Evolutionary conservation across 1,140 invertebrate genomes (phyloP), one percentile per base, ranked within the genome.

Genomic region (Plodia interpunctella): DNA sequence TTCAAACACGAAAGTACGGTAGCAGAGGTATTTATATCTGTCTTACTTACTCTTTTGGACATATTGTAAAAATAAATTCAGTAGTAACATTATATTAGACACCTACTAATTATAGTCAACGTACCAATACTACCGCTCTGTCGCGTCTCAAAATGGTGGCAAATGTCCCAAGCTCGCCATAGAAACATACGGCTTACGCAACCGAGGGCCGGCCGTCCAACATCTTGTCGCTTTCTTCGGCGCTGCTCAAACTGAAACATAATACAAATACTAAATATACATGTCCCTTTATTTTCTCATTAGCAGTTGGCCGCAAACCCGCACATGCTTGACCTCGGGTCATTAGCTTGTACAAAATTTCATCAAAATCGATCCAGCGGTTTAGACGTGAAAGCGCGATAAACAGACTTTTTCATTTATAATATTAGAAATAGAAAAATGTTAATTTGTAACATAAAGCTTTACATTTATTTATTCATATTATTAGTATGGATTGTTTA

Each of bases 151-250:
- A 55, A 55, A 59, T 70, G 70, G 64, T 61, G 72, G 70, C 70
- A 72, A 44, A 66, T 76, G 51, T 68, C 63, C 72, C 75, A 70
- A 65, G 70, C 62, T 67, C 65, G 56, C 49, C 52, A 50, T 55
- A 56, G 49, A 15, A 62, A 57, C 53, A 55, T 91, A 88, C 74
- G 91, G 87, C 66, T 90, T 87, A 90, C 58, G 93, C 92, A 62
- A 94, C 92, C 19, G 93, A 88, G 19, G 93, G 93, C 71, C 93
- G 92, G 10, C 91, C 91, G 65, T 93, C 93, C 44, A 93, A 72
- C 92, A 94, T 93, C 60, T 92, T 91, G 74, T 93, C 93, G 64
- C 92, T 92, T 73, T 94, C 93, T 73, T 94, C 93, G 10, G 91
- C 91, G 64, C 91, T 92, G 78, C 92, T 92, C 76, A 90, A 72